Evolutionary conservation across 1,140 invertebrate genomes (phyloP).

Genomic region (Bombus superbus): DNA sequence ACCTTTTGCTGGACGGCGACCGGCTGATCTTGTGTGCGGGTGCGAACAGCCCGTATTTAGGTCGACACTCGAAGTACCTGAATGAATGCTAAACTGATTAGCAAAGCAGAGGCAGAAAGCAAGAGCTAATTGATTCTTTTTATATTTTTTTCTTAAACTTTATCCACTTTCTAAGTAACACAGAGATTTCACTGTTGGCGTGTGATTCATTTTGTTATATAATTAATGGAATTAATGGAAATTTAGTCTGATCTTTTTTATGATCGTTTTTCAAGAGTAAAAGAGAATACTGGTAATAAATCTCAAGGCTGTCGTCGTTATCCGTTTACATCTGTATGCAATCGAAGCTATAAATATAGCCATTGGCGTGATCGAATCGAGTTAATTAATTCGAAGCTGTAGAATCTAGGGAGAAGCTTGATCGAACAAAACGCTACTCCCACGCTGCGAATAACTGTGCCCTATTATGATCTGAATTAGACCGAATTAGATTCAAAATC

Average conservation of each 20-base stretch:
- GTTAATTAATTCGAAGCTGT: conserved; percentile 17
- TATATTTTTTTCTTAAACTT: background rate
- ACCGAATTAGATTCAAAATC: background rate
- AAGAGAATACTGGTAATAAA: background rate
- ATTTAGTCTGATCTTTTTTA: background rate
- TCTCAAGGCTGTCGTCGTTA: conserved; percentile 9
- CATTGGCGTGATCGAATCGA: background rate
- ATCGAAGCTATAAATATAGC: conserved; percentile 7
- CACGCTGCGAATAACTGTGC: background rate
- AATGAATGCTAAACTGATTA: conserved; percentile 64
- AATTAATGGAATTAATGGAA: background rate
- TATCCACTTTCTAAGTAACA: no score
- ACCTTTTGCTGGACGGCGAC: conserved; percentile 89
- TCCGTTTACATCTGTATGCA: conserved; percentile 3
- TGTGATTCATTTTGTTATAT: background rate
- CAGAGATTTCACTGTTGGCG: background rate
- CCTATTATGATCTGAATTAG: background rate
- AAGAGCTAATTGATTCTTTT: background rate
- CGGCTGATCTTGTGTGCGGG: conserved; percentile 93
- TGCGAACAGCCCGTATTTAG: conserved; percentile 96
- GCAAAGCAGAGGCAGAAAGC: background rate
- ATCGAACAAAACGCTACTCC: conserved; percentile 21
- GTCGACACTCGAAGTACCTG: conserved; percentile 97
- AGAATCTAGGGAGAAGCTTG: background rate
- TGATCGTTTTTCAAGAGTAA: background rate